phyloP scores from a whole-genome alignment of 1,140 invertebrate genomes.

The Chironomus striatipennis region DNA sequence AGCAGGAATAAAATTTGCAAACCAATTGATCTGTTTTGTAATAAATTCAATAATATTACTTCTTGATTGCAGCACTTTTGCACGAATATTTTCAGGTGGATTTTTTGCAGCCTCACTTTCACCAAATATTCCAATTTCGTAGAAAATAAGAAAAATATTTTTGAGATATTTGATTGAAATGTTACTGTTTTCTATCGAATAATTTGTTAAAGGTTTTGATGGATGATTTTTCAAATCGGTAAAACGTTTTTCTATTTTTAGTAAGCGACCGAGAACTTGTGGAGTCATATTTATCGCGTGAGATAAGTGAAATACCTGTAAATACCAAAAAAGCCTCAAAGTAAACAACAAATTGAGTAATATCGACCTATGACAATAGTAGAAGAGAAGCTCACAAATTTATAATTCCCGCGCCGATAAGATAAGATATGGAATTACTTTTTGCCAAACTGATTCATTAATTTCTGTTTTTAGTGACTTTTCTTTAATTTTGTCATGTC shows the following conservation, averaged over 20 bases:
- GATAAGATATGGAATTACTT: no score
- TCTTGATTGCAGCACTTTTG: background rate
- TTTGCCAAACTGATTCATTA: no score
- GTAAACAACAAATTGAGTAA: no score
- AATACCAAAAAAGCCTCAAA: no score
- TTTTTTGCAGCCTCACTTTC: background rate
- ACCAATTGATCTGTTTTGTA: background rate
- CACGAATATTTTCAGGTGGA: background rate
- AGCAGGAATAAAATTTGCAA: slow-evolving; percentile 1
- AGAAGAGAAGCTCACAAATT: no score
- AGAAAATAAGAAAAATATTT: slow-evolving; percentile 5
- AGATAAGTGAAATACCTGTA: no score
- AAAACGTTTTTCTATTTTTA: slow-evolving; percentile 20
- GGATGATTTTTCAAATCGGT: background rate
- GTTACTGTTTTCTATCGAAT: background rate
- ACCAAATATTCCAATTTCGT: slow-evolving; percentile 18
- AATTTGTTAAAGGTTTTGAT: background rate
- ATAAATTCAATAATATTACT: background rate
- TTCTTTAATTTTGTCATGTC: no score
- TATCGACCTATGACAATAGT: no score
- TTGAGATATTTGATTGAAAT: slow-evolving; percentile 9
- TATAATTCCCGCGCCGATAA: no score
- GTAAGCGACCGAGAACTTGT: background rate
- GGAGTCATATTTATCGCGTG: background rate
- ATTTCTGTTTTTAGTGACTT: no score